Base-by-base conservation (phyloP, 2,113 vertebrate species). In the Accipiter cooperii region DNA sequence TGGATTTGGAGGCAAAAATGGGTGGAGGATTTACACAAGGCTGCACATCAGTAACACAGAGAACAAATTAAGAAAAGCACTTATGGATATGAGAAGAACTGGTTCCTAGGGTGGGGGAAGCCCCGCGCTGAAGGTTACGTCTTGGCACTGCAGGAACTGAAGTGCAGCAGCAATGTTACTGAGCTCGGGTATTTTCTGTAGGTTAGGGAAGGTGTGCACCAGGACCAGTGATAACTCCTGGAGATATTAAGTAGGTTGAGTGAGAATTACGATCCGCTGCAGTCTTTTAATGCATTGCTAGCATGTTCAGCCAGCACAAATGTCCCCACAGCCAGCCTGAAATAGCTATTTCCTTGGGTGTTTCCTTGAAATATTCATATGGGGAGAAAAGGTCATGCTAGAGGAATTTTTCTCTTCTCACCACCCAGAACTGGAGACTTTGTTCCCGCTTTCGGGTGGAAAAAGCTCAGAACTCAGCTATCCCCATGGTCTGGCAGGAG, bases 101-200 rank as follows among this genome's bases (percentile, higher is more conserved):
- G 20, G 2, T 7, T 87, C 38, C 46, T 66, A 8, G 8, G 46
- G 29, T 54, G 13, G 40, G 54, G 65, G 47, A 89, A 73, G 36
- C 17, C 31, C 17, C 0, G 0, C 0, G 1, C 8, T 57, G 46
- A 36, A 64, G 44, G 14, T 74, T 44, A 2, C 1, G 2, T 24
- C 63, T 74, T 24, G 54, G 47, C 10, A 5, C n/a, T 36, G 47
- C 33, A 36, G 51, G 34, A 83, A 63, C 36, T 9, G 40, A 70
- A 46, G 6, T 11, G 54, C 31, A 36, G 51, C 65, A 52, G 15
- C 61, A 26, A 79, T 89, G 31, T 25, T 16, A 17, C 25, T 31
- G 63, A 63, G n/a, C 47, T 69, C 2, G 2, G 17, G 55, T 81
- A 4, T 66, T 93, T 91, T 55, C 57, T 71, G 1, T 22, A 54